These are phyloP conservation scores for Palaemon carinicauda DNA, from an alignment of 1,140 invertebrate species.

Conservation along the genomic window DNA sequence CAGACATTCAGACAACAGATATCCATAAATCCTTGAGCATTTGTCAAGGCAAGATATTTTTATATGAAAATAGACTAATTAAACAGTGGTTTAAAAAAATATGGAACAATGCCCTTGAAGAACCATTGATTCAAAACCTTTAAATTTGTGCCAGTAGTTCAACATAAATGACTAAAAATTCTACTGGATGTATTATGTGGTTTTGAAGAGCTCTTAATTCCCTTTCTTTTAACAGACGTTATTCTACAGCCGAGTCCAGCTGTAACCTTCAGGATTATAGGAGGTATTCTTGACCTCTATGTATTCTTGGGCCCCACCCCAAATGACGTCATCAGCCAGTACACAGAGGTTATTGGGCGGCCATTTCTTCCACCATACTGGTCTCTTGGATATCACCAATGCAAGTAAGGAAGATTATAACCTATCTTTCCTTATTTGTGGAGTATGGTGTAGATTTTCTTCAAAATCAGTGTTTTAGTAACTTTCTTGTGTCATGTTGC, in stretches of 20 bases:
- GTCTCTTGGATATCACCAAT: constrained; percentile 69
- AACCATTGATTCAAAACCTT: no score
- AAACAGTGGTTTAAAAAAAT: no score
- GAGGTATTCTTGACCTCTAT: constrained; percentile 67
- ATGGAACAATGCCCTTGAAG: no score
- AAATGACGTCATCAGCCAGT: constrained; percentile 68
- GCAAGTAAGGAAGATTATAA: constrained; percentile 62
- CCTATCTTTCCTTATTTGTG: no score
- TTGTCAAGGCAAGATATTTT: no score
- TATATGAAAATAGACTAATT: no score
- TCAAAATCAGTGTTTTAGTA: no score
- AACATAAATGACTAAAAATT: neutral
- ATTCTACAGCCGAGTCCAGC: constrained; percentile 65
- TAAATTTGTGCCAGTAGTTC: no score
- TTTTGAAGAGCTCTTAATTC: neutral
- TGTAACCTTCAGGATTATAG: constrained; percentile 63
- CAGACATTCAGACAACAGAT: no score
- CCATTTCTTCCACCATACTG: constrained; percentile 69
- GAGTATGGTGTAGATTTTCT: no score
- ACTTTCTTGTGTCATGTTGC: no score
- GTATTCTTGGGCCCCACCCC: constrained; percentile 67
- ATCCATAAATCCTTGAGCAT: no score
- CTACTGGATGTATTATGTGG: neutral
- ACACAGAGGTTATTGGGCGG: constrained; percentile 65
- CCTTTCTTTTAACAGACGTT: constrained; percentile 68